Evolutionary conservation across 23 tunicate genomes (phyloP).

Genomic region (Pegea sp.): DNA sequence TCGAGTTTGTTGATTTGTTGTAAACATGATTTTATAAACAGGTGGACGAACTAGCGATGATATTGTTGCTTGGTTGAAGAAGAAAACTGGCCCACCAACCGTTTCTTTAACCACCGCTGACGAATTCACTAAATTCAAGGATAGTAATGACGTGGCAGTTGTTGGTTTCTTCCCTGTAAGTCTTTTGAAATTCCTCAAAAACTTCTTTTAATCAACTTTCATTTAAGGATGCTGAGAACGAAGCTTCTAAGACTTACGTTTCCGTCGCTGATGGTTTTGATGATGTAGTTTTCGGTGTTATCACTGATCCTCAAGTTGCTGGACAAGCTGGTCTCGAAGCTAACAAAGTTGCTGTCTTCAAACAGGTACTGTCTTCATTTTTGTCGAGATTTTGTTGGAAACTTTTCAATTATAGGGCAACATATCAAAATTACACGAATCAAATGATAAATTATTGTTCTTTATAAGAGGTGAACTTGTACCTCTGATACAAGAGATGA

Average conservation of each 20-base stretch:
- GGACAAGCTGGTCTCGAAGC: slow-evolving; percentile 13
- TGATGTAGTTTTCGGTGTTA: slow-evolving; percentile 61
- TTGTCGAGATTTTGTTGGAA: not conserved
- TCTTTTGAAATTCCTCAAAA: not conserved
- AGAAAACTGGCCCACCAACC: slow-evolving; percentile 96
- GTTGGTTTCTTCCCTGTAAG: slow-evolving; percentile 55
- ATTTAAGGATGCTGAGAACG: slow-evolving; percentile 27
- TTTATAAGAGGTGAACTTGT: slow-evolving; percentile 4
- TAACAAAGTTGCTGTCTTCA: slow-evolving; percentile 41
- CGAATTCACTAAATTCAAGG: slow-evolving; percentile 24
- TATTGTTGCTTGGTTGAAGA: slow-evolving; percentile 75
- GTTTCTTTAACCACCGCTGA: slow-evolving; percentile 19
- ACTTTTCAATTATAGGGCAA: not conserved
- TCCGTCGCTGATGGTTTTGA: slow-evolving; percentile 71
- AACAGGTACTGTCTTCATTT: slow-evolving; percentile 23
- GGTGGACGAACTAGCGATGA: slow-evolving; percentile 86
- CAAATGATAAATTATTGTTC: not conserved
- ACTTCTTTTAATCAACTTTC: not conserved
- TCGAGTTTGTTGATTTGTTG: not conserved
- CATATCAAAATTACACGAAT: not conserved
- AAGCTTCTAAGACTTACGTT: slow-evolving; percentile 7
- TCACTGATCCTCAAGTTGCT: slow-evolving; percentile 61
- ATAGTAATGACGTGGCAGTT: slow-evolving; percentile 54
- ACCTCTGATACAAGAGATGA: slow-evolving; percentile 51
- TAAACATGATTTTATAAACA: not conserved